Evolutionary conservation across 2,888 invertebrate genomes (phyloP), one percentile per base, ranked within the genome.

Genomic region (Phalera bucephala): DNA sequence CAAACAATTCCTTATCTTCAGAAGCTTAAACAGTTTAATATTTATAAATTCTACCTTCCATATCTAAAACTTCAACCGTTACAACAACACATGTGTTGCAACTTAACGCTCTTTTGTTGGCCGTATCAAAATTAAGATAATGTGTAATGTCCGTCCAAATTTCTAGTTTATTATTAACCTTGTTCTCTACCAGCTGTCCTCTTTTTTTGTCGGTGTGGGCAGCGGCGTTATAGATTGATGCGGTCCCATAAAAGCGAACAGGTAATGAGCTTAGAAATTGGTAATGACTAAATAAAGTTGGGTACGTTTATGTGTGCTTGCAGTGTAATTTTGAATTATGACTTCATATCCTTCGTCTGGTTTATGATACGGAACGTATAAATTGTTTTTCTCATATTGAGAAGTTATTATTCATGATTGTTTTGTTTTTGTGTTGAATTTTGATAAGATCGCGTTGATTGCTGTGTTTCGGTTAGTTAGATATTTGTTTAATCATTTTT

Each of bases 41-140:
- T 13, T 26, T 13, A 25, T 26, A 26, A 8, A 13, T 26, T 26
- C 13, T 5, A 21, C 21, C 21, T 21, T n/a, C 25, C 10, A 5
- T 25, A 25, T 25, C 25, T 25, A 5, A 14, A 9, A 15, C 7
- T 11, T 17, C 29, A 7, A 19, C 29, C 29, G 29, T 29, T 29
- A 29, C 19, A 29, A 29, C 19, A 29, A 67, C 76, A 67, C 86
- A 86, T 75, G 84, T 88, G 84, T 84, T 74, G 77, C 73, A 57
- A 73, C 74, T 80, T 83, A 76, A 83, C 84, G 84, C 81, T 80
- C 72, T 84, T 86, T 85, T 85, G 86, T 88, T 76, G 69, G 72
- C 75, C 82, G 78, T 86, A 84, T 86, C 83, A 81, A 79, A 84
- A 87, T 87, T 87, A 82, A 87, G 88, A 88, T 89, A 88, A 87